A percentile compares a stretch with the other conserved stretches of the same genome.
Evolutionary conservation across 2,888 invertebrate species (phyloP).

Genomic region (Macropis europaea): DNA sequence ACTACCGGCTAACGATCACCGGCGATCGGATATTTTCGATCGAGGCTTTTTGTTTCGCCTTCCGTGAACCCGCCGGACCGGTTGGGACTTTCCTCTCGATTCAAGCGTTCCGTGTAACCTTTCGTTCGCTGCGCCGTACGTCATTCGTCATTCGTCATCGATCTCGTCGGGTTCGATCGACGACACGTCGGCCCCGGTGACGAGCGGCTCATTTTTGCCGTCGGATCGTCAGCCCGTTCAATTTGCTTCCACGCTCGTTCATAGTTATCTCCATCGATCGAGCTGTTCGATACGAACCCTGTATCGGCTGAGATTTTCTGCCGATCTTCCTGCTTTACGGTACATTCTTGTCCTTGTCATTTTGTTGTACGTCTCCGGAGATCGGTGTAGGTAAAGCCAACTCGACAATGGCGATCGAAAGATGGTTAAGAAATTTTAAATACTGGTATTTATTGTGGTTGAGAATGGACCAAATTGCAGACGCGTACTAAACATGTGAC

Average conservation of each 20-base stretch:
- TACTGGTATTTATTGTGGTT: too few relatives aligned
- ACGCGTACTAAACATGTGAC: too few relatives aligned
- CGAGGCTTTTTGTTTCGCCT: conserved; percentile 47
- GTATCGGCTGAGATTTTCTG: too few relatives aligned
- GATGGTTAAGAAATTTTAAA: too few relatives aligned
- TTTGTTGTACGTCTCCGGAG: too few relatives aligned
- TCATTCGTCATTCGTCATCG: conserved; percentile 50
- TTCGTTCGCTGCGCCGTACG: conserved; percentile 34
- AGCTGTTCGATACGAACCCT: too few relatives aligned
- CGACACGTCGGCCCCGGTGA: conserved; percentile 21
- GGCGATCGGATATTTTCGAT: conserved; percentile 59
- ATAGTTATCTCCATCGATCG: too few relatives aligned
- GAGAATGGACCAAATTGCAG: too few relatives aligned
- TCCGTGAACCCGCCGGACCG: conserved; percentile 55
- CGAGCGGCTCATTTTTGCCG: not conserved
- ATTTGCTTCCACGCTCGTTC: not conserved
- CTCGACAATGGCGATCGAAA: too few relatives aligned
- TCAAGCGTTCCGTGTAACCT: conserved; percentile 41
- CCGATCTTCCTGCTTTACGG: too few relatives aligned
- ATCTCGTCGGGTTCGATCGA: conserved; percentile 23
- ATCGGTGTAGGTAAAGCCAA: too few relatives aligned
- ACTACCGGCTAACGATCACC: conserved; percentile 69
- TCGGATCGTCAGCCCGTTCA: not conserved
- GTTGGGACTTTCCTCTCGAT: conserved; percentile 56
- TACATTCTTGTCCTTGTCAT: too few relatives aligned